Evolutionary conservation across 2,888 invertebrate species (phyloP).

Genomic region (Caenorhabditis imperialis): DNA sequence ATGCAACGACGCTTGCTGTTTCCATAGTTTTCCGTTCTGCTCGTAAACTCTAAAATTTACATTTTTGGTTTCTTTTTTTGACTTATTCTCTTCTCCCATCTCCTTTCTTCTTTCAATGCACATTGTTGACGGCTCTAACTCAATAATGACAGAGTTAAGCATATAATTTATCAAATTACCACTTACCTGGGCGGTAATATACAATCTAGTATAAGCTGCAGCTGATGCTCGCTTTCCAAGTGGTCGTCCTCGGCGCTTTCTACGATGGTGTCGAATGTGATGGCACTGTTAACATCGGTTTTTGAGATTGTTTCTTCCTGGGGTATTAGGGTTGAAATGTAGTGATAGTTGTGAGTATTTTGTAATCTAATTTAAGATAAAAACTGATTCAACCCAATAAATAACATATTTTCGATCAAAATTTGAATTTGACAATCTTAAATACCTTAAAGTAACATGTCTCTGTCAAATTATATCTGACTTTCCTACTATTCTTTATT

Average conservation of each 20-base stretch:
- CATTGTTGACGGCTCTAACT: too few relatives aligned
- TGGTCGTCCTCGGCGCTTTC: conserved; percentile 50
- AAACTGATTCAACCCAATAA: too few relatives aligned
- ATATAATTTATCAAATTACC: conserved; percentile 37
- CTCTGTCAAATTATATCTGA: too few relatives aligned
- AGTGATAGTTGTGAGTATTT: too few relatives aligned
- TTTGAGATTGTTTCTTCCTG: conserved; percentile 40
- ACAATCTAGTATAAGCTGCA: conserved; percentile 73
- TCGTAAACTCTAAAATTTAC: conserved; percentile 77
- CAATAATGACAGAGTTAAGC: too few relatives aligned
- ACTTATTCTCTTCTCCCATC: neutral
- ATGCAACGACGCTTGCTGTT: conserved; percentile 89
- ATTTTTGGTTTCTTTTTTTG: neutral
- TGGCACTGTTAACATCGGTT: conserved; percentile 18
- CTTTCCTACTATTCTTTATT: too few relatives aligned
- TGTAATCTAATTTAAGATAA: too few relatives aligned
- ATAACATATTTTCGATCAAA: too few relatives aligned
- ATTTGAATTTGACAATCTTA: too few relatives aligned
- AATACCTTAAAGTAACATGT: too few relatives aligned
- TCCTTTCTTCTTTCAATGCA: neutral
- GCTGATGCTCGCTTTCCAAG: conserved; percentile 71
- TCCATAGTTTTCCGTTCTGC: conserved; percentile 80
- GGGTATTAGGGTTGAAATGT: neutral
- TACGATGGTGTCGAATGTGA: conserved; percentile 50
- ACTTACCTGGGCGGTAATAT: conserved; percentile 69